Conservation (phyloP, 2,888 invertebrate species). For the Cistogaster globosa region DNA sequence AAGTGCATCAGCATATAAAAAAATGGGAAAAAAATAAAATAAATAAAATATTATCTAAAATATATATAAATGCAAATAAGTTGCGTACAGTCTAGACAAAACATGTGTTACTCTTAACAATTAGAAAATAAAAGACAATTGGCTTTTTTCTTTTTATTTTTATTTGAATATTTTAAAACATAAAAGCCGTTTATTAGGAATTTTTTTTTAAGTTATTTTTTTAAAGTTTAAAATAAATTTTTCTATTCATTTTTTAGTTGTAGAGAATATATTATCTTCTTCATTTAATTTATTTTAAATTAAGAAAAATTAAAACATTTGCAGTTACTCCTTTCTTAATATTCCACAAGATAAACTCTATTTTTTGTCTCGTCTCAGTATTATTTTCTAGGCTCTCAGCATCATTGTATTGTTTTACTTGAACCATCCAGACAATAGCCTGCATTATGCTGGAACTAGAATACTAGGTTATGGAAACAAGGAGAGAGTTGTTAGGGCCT, state of each 20-base stretch:
- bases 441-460: no score
- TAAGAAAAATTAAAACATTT: no score
- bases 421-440: no score
- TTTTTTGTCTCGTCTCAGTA: no score
- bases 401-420: no score
- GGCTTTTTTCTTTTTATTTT: background rate
- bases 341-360: no score
- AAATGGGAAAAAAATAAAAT: slow-evolving; percentile 36
- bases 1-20: slow-evolving; percentile 37
- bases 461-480: no score
- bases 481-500: no score
- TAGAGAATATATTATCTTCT: no score
- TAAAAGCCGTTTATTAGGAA: background rate
- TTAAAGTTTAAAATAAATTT: background rate
- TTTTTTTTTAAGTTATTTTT: background rate
- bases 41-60: slow-evolving; percentile 59
- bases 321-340: no score
- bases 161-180: slow-evolving; percentile 10
- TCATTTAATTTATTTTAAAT: no score
- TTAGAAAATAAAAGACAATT: slow-evolving; percentile 38
- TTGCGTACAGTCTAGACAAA: slow-evolving; percentile 73
- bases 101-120: slow-evolving; percentile 55
- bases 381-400: no score
- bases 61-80: slow-evolving; percentile 34
- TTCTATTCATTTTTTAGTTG: background rate